These are phyloP conservation scores for Drosophila auraria DNA, from an alignment of 1,140 invertebrate species.

Conservation along the genomic window DNA sequence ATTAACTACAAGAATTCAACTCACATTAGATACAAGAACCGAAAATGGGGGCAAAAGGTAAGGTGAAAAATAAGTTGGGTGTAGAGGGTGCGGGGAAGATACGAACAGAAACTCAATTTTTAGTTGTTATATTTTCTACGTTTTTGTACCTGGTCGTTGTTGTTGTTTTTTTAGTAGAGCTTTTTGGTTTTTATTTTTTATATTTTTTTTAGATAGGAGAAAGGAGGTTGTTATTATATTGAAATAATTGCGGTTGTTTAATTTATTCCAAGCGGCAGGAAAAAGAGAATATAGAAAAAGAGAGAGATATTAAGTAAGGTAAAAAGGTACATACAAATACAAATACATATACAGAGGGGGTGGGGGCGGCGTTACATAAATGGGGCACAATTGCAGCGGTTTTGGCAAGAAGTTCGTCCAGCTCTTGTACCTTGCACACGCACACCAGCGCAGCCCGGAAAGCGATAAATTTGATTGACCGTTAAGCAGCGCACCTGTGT, in stretches of 20 bases:
- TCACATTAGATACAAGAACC: conserved; percentile 12
- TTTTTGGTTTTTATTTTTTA: conserved; percentile 42
- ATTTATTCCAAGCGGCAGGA: conserved; percentile 68
- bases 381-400: conserved; percentile 4
- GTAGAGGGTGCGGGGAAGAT: conserved; percentile 1
- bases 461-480: conserved; percentile 14
- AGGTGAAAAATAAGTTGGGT: neutral
- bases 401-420: neutral
- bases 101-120: conserved; percentile 19
- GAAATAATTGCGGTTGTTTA: conserved; percentile 58
- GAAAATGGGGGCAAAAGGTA: neutral
- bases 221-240: conserved; percentile 39
- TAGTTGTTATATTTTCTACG: conserved; percentile 32
- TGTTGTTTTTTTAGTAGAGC: conserved; percentile 82
- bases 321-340: conserved; percentile 25
- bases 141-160: conserved; percentile 75
- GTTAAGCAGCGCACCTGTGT: conserved; percentile 12
- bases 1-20: conserved; percentile 5
- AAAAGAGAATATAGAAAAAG: conserved; percentile 50
- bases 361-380: neutral
- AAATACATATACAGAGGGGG: neutral
- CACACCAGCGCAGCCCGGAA: neutral
- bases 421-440: neutral
- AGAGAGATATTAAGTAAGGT: conserved; percentile 35
- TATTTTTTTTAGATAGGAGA: conserved; percentile 37